phyloP scores from a whole-genome alignment of 2,888 invertebrate species.

The Andricus curvator region DNA sequence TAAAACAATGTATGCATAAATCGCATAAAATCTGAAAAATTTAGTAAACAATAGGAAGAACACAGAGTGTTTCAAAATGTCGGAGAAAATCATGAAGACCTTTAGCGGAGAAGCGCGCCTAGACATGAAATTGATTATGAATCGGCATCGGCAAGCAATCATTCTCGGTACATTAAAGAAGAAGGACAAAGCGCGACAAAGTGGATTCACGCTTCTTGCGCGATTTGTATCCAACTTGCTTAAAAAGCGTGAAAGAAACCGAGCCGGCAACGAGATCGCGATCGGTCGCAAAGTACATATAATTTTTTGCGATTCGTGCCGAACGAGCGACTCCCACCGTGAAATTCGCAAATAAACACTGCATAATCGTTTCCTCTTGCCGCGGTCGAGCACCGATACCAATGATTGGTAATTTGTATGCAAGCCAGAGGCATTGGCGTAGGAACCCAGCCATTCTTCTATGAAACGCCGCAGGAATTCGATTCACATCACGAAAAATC shows the following conservation, averaged over 20 bases:
- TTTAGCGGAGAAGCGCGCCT: neutral
- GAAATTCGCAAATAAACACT: conserved; percentile 28
- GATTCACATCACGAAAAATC: neutral
- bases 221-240: neutral
- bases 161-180: neutral
- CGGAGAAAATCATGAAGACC: neutral
- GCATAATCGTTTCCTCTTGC: conserved; percentile 3
- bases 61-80: no score
- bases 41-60: no score
- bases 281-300: neutral
- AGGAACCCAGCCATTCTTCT: conserved; percentile 6
- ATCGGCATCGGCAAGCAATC: neutral
- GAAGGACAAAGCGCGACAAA: neutral
- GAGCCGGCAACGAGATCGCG: neutral
- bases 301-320: conserved; percentile 9
- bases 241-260: conserved; percentile 5
- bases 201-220: conserved; percentile 10
- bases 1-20: no score
- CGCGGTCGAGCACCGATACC: neutral
- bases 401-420: conserved; percentile 22
- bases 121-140: neutral
- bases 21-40: no score
- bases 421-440: conserved; percentile 3
- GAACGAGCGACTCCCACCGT: conserved; percentile 13
- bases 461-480: conserved; percentile 2